Conservation (phyloP, 2,113 vertebrate genomes). For the Orcinus orca region DNA sequence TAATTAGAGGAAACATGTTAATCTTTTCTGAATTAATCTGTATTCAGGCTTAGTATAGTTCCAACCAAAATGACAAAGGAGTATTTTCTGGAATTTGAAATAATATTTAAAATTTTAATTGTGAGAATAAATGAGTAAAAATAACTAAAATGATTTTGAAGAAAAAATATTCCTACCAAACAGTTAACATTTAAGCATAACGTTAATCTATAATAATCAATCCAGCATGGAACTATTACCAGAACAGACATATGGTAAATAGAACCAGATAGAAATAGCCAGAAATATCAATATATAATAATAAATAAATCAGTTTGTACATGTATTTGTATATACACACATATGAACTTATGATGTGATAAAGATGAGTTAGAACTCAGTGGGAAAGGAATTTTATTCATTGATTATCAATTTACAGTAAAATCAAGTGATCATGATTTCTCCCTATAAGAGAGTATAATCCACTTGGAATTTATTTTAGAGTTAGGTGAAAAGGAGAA, state of each 20-base stretch:
- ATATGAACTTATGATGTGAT: background rate
- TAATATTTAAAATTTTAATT: background rate
- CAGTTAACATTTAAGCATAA: background rate
- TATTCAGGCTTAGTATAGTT: background rate
- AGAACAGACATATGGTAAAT: background rate
- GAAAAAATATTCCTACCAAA: background rate
- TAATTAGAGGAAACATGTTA: background rate
- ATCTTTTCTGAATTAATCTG: background rate
- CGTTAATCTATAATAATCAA: background rate
- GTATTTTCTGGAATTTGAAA: background rate
- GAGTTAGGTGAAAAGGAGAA: background rate
- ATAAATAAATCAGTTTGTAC: background rate
- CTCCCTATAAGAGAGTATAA: background rate
- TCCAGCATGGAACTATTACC: background rate
- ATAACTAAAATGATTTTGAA: conserved; percentile 10
- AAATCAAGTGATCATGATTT: background rate
- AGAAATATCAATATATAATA: background rate
- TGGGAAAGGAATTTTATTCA: background rate
- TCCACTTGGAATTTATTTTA: background rate
- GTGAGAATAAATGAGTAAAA: conserved; percentile 12
- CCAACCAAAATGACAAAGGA: background rate
- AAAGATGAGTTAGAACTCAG: background rate
- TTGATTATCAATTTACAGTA: background rate
- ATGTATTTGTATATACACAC: background rate
- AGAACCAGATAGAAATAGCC: background rate